Base-by-base conservation (phyloP, 1,140 invertebrate genomes). In the Drosophila nebulosa region DNA sequence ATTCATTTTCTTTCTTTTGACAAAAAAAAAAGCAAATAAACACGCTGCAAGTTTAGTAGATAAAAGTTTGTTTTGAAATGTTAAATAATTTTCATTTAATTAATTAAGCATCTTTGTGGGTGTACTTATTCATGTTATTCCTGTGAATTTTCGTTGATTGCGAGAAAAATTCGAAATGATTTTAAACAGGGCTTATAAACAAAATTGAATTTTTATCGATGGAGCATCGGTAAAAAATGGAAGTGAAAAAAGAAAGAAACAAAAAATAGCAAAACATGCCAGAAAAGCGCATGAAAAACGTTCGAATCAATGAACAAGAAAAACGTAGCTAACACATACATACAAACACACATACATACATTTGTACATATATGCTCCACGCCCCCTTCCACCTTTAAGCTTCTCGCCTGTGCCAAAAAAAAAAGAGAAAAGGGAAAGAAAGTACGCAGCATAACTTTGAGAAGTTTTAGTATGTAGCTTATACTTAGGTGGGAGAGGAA, bases 121-220 rank as follows among this genome's bases (percentile, higher is more conserved):
- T n/a, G n/a, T n/a, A n/a, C n/a, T n/a, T n/a, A n/a, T n/a, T n/a
- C n/a, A n/a, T n/a, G n/a, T n/a, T n/a, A n/a, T n/a, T n/a, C n/a
- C n/a, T 30, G 27, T 30, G 27, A 12, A 27, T 30, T 24, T 32
- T 32, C 12, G 30, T 32, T 32, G 30, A 16, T 27, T 16, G 27
- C 24, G n/a, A 7, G 18, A 26, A 27, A 6, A 26, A 56, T 3
- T 22, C 30, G 14, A 46, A 46, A 46, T 46, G 39, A 16, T 46
- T 21, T 46, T 16, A 18, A 60, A 52, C 22, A 60, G 63, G 64
- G 59, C 72, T 78, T 78, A 74, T 71, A 64, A 69, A 63, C 51
- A 70, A 75, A 86, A 88, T 88, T 88, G 83, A 88, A 88, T 88
- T 88, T 88, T 88, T 83, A 88, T 88, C 78, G 76, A 39, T 60